Conservation (phyloP, 2,888 invertebrate species). For the Ceramica pisi region DNA sequence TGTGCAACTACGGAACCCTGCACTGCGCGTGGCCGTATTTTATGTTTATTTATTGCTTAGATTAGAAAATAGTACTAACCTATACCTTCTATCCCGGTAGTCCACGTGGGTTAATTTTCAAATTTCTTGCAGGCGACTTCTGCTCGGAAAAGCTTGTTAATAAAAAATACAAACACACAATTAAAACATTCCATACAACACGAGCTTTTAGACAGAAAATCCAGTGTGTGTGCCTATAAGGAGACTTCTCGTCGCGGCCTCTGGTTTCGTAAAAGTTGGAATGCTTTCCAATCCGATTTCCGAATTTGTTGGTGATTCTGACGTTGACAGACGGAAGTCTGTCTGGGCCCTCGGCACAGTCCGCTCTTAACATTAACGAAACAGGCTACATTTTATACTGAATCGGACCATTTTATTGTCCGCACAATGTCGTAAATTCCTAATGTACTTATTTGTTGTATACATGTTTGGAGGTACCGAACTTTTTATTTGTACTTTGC, state of each 20-base stretch:
- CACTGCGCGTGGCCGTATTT: neutral
- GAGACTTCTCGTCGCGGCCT: neutral
- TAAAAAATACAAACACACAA: neutral
- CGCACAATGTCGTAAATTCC: conserved; percentile 47
- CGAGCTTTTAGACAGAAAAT: neutral
- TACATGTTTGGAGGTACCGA: conserved; percentile 38
- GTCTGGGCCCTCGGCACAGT: conserved; percentile 19
- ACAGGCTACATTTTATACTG: conserved; percentile 59
- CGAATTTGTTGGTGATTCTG: conserved; percentile 28
- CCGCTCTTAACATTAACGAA: conserved; percentile 50
- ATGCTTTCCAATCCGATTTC: conserved; percentile 10
- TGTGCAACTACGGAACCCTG: no score
- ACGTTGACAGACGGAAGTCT: conserved; percentile 49
- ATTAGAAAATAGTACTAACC: neutral
- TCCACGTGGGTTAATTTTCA: neutral
- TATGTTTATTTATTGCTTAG: neutral
- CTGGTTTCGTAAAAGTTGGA: conserved; percentile 10
- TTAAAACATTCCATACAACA: neutral
- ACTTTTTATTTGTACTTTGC: conserved; percentile 30
- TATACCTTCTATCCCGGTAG: neutral
- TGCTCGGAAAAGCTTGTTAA: neutral
- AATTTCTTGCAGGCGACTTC: no score
- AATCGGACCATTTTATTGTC: conserved; percentile 47
- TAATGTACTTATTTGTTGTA: conserved; percentile 40
- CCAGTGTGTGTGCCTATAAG: conserved; percentile 2